Evolutionary conservation across 2,888 invertebrate species (phyloP).

Genomic region (Apamea sordens): DNA sequence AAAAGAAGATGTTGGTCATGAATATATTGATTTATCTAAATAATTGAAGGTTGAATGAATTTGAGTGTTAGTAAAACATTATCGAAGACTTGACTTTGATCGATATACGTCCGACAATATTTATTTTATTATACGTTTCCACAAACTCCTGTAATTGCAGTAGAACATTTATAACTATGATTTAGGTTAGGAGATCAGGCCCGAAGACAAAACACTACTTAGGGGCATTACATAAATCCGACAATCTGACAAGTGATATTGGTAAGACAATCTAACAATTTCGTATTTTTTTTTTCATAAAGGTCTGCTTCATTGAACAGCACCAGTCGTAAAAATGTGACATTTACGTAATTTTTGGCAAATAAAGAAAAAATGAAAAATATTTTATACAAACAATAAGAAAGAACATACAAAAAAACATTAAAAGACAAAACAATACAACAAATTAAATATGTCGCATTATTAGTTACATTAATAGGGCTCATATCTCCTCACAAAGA

Average conservation of each 20-base stretch:
- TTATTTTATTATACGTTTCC: not conserved
- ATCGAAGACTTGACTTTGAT: not conserved
- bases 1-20: not conserved
- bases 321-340: not conserved
- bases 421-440: not conserved
- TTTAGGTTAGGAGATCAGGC: not conserved
- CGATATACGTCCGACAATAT: not conserved
- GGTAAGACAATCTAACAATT: not conserved
- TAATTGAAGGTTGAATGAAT: conserved; percentile 25
- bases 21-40: conserved; percentile 19
- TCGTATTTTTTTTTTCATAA: too few relatives aligned
- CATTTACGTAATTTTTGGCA: not conserved
- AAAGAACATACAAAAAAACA: not conserved
- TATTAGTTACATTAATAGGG: not conserved
- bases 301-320: not conserved
- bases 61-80: conserved; percentile 17
- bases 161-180: not conserved
- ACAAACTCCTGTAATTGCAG: too few relatives aligned
- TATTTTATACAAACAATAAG: too few relatives aligned
- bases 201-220: not conserved
- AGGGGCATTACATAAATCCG: not conserved
- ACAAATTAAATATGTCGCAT: not conserved
- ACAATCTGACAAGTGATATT: not conserved
- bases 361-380: not conserved
- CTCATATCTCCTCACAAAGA: not conserved